Percentiles rank a stretch among this genome's conserved stretches.
Conservation (phyloP, 2,113 vertebrate genomes). For the Cynocephalus volans region DNA sequence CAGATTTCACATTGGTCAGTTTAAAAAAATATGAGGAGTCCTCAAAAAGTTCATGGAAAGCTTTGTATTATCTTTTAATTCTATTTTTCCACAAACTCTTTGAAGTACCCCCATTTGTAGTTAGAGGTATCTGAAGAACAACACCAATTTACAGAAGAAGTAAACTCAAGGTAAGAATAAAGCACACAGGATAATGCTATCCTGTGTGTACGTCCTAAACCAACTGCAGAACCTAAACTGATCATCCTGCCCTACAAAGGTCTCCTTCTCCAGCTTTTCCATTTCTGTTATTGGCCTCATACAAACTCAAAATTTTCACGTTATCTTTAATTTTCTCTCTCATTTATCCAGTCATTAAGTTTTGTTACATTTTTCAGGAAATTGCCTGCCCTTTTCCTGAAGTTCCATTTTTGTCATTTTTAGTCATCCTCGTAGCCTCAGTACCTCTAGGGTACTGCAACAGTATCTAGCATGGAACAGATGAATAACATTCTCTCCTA, state of each 20-base stretch:
- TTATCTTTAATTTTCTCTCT: background rate
- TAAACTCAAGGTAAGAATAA: background rate
- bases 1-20: background rate
- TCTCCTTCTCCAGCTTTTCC: background rate
- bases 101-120: no score
- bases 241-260: background rate
- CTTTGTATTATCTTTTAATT: no score
- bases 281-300: background rate
- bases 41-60: no score
- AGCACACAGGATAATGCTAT: background rate
- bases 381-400: background rate
- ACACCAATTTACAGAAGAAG: background rate
- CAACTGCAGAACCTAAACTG: background rate
- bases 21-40: background rate
- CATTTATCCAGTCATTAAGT: background rate
- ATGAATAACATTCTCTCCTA: background rate
- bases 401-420: background rate
- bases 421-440: background rate
- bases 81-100: no score
- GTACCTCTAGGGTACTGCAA: background rate
- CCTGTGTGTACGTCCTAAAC: background rate
- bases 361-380: background rate
- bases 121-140: background rate
- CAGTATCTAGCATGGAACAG: background rate
- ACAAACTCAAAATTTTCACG: background rate